phyloP scores from a whole-genome alignment of 2,888 invertebrate genomes.

The Bibio marci region DNA sequence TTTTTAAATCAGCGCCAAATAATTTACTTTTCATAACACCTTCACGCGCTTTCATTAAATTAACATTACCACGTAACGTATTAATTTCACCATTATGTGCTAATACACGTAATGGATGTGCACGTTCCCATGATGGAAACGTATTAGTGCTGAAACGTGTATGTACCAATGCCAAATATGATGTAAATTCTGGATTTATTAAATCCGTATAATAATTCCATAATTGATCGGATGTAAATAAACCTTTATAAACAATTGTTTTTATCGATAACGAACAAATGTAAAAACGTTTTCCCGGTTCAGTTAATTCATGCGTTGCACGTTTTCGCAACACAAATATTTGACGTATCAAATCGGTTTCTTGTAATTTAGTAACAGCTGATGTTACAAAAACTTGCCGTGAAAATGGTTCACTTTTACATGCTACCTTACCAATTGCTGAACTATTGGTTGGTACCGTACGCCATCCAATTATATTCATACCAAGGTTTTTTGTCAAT shows the following conservation, averaged over 20 bases:
- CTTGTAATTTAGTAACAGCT: constrained; percentile 25
- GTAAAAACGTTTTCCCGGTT: constrained; percentile 81
- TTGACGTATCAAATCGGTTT: constrained; percentile 36
- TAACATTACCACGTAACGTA: constrained; percentile 94
- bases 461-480: constrained; percentile 85
- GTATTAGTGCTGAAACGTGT: constrained; percentile 99
- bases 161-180: constrained; percentile 91
- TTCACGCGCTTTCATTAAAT: constrained; percentile 96
- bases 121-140: constrained; percentile 98
- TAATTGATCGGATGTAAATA: constrained; percentile 85
- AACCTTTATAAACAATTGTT: constrained; percentile 93
- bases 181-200: constrained; percentile 63
- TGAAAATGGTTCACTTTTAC: constrained; percentile 88
- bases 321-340: constrained; percentile 87
- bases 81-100: constrained; percentile 99
- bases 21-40: constrained; percentile 85
- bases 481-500: constrained; percentile 61
- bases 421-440: constrained; percentile 80
- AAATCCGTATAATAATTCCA: constrained; percentile 62
- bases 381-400: constrained; percentile 81
- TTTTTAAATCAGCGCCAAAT: constrained; percentile 52
- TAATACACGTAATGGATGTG: constrained; percentile 80
- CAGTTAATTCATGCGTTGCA: constrained; percentile 73
- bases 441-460: constrained; percentile 77
- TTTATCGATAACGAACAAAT: constrained; percentile 85